Conservation (phyloP, 2,113 vertebrate species). For the Geococcyx californianus region DNA sequence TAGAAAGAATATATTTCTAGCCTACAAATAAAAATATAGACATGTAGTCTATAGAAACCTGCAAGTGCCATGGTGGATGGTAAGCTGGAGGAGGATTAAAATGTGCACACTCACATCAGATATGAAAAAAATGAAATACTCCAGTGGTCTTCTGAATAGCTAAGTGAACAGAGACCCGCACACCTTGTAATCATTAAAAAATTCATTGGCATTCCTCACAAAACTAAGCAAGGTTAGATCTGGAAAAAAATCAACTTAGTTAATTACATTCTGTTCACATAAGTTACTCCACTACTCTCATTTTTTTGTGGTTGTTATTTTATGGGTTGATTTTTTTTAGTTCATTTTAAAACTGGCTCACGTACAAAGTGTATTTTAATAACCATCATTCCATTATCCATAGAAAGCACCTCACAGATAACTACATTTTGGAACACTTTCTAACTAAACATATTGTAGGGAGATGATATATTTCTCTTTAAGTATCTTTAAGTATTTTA, state of each 20-base stretch:
- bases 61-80: accelerated
- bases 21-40: not conserved
- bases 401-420: not conserved
- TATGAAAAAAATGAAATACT: not conserved
- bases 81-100: not conserved
- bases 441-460: not conserved
- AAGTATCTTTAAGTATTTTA: too few relatives aligned
- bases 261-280: not conserved
- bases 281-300: not conserved
- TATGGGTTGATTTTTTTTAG: not conserved
- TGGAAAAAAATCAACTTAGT: not conserved
- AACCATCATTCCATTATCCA: not conserved
- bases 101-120: not conserved
- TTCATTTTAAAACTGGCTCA: not conserved
- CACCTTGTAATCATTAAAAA: not conserved
- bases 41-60: not conserved
- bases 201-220: not conserved
- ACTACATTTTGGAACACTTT: not conserved
- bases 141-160: not conserved
- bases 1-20: not conserved
- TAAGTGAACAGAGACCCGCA: not conserved
- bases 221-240: not conserved
- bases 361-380: not conserved
- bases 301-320: not conserved
- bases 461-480: not conserved